Evolutionary conservation across 2,113 vertebrate species (phyloP).

Genomic region (Menidia beryllina): DNA sequence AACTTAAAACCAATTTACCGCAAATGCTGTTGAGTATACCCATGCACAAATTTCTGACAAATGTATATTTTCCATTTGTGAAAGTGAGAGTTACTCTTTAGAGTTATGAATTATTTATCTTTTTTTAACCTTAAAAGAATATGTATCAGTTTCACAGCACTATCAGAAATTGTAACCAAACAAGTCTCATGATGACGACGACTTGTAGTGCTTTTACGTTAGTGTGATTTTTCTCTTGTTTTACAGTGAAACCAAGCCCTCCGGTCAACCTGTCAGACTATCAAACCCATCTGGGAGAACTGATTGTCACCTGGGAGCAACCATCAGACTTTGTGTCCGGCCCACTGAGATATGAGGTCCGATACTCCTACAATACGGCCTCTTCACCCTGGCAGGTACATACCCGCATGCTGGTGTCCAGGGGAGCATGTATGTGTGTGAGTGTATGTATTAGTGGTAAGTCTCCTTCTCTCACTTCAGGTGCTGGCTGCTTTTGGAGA

Average conservation of each 20-base stretch:
- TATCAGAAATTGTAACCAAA: too few species aligned
- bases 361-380: slow-evolving; percentile 73
- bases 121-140: too few species aligned
- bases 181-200: background rate
- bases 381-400: slow-evolving; percentile 71
- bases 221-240: background rate
- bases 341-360: slow-evolving; percentile 85
- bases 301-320: slow-evolving; percentile 85
- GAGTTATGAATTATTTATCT: too few species aligned
- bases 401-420: background rate
- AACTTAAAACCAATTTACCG: too few species aligned
- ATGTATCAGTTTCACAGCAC: too few species aligned
- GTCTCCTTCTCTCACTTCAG: slow-evolving; percentile 71
- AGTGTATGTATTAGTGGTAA: slow-evolving; percentile 2
- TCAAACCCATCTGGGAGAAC: slow-evolving; percentile 82
- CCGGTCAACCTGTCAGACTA: slow-evolving; percentile 83
- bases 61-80: too few species aligned
- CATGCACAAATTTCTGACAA: too few species aligned
- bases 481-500: slow-evolving; percentile 57
- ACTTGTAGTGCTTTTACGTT: background rate
- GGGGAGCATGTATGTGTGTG: background rate
- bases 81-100: too few species aligned
- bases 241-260: slow-evolving; percentile 87
- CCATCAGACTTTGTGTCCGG: slow-evolving; percentile 39
- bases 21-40: too few species aligned